Evolutionary conservation across 1,140 invertebrate species (phyloP), one percentile per base, ranked within the genome.

Genomic region (Stegodyphus mimosarum): DNA sequence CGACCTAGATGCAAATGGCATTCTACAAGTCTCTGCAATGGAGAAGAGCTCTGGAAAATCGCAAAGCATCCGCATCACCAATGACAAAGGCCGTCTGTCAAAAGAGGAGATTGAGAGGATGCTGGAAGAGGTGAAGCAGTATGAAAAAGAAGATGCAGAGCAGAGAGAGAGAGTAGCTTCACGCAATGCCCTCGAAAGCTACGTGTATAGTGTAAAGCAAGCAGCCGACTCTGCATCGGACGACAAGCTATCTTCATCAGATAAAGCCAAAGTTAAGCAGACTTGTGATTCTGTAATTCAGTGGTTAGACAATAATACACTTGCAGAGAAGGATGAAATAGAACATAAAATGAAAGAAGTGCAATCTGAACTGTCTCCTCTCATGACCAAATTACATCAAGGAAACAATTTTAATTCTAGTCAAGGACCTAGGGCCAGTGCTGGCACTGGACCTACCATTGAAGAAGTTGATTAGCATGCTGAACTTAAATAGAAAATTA

Each of bases 101-200:
- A 92, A 93, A 88, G 92, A 92, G 50, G 93, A 93, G 79, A 93
- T 93, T 88, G 92, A 93, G 18, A 88, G 91, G 13, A 93, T 93
- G 92, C 84, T 91, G 92, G 48, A 89, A 90, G 60, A 92, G 92
- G 90, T 88, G 6, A 90, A 92, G 83, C 64, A 18, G 92, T 83
- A 87, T 15, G 88, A 92, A 86, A 90, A 87, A 51, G 91, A 91
- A 87, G 49, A 89, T 70, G 93, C 94, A 60, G 92, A 92, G 67
- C 93, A 94, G 78, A 92, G 91, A 77, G 92, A 94, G 78, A 84
- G 88, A 13, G 87, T 91, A 1, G 78, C 87, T 7, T 89, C 91
- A 6, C 87, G 88, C 69, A 91, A 91, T 86, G 64, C 76, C 48
- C 80, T 89, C 6, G 89, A 89, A 83, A 76, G 66, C n/a, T 89